Evolutionary conservation across 1,140 invertebrate species (phyloP).

Genomic region (Penaeus vannamei): DNA sequence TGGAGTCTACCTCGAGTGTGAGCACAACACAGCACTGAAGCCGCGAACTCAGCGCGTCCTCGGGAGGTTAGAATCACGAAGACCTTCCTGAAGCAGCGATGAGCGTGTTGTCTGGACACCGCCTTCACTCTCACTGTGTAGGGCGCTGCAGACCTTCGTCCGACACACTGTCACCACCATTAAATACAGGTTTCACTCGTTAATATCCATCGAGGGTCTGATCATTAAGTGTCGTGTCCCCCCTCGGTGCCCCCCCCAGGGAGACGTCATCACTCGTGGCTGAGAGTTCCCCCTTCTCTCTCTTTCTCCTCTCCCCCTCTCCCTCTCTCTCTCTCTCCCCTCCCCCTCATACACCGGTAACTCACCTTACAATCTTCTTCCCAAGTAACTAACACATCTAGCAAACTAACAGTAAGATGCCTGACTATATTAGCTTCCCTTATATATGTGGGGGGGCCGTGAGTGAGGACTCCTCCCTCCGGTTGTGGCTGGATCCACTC

Average conservation of each 20-base stretch:
- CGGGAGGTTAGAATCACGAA: not conserved
- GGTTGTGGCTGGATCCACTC: conserved; percentile 22
- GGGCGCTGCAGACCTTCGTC: not conserved
- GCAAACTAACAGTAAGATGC: conserved; percentile 57
- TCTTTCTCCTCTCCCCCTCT: not conserved
- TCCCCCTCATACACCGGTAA: not conserved
- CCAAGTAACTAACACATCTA: conserved; percentile 60
- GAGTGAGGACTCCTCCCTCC: conserved; percentile 30
- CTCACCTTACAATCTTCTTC: conserved; percentile 58
- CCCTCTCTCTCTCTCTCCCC: not conserved
- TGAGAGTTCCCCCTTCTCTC: not conserved
- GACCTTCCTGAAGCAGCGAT: not conserved
- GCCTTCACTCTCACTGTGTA: conserved; percentile 12
- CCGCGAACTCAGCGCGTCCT: not conserved
- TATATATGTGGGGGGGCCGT: conserved; percentile 50
- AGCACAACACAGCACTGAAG: too few relatives aligned
- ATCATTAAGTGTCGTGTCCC: not conserved
- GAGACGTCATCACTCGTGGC: not conserved
- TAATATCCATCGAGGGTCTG: not conserved
- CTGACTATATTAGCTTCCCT: conserved; percentile 29
- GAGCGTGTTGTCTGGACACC: not conserved
- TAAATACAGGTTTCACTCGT: conserved; percentile 11
- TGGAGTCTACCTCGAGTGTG: too few relatives aligned
- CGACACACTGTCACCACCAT: conserved; percentile 4
- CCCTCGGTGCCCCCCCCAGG: not conserved